phyloP scores from a whole-genome alignment of 2,888 invertebrate species.

The Athalia cordata region DNA sequence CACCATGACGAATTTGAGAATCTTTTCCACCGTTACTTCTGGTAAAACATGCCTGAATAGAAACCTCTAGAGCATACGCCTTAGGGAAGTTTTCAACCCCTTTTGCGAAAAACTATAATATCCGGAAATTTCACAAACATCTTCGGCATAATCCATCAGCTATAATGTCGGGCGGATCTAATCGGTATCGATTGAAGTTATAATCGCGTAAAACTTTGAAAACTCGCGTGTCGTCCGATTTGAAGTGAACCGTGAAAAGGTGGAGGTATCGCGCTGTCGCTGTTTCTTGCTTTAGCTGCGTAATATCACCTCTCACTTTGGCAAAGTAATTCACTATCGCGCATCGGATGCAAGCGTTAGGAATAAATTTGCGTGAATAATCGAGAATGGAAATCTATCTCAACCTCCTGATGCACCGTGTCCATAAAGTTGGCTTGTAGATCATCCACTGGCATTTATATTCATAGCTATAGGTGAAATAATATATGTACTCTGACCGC shows the following conservation, averaged over 20 bases:
- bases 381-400: conserved; percentile 25
- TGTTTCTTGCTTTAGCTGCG: background rate
- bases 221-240: conserved; percentile 13
- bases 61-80: background rate
- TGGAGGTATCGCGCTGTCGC: background rate
- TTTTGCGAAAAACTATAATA: background rate
- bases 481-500: background rate
- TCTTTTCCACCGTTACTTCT: conserved; percentile 20
- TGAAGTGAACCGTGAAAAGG: conserved; percentile 23
- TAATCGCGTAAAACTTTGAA: conserved; percentile 15
- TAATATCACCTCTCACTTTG: conserved; percentile 6
- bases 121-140: too few relatives aligned
- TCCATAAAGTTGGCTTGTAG: conserved; percentile 13
- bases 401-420: conserved; percentile 1
- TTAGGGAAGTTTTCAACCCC: background rate
- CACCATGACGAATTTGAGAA: conserved; percentile 30
- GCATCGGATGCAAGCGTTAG: conserved; percentile 26
- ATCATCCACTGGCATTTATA: background rate
- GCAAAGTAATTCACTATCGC: conserved; percentile 8
- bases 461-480: too few relatives aligned
- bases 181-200: conserved; percentile 5
- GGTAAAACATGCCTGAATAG: conserved; percentile 13
- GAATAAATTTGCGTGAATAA: conserved; percentile 35
- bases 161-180: background rate
- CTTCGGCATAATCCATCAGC: too few relatives aligned